These are phyloP conservation scores for Shargacucullia verbasci DNA, from an alignment of 2,888 invertebrate species.

Conservation along the genomic window DNA sequence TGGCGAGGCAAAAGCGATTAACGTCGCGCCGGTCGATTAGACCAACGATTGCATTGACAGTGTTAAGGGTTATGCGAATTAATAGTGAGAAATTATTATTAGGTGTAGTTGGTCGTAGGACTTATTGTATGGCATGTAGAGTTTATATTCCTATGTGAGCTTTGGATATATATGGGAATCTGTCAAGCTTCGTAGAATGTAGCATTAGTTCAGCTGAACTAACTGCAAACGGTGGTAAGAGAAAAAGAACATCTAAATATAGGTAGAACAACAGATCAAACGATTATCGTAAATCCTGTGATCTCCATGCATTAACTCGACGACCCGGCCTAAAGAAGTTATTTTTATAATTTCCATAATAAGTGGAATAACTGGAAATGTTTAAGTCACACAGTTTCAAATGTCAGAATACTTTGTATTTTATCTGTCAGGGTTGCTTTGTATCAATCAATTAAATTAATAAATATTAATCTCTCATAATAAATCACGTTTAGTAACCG, in stretches of 20 bases:
- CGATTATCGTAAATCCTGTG: no score
- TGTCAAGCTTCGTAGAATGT: no score
- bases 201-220: no score
- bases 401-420: slow-evolving; percentile 4
- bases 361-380: slow-evolving; percentile 5
- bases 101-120: not conserved
- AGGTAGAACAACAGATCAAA: no score
- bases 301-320: no score
- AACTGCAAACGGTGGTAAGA: no score
- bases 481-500: slow-evolving; percentile 34
- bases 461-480: slow-evolving; percentile 36
- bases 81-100: not conserved
- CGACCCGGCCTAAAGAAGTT: no score
- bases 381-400: not conserved
- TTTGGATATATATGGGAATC: no score
- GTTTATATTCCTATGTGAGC: no score
- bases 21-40: slow-evolving; percentile 27
- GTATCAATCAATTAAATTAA: slow-evolving; percentile 35
- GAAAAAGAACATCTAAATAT: no score
- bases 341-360: no score
- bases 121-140: no score
- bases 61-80: slow-evolving; percentile 25
- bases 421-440: slow-evolving; percentile 19
- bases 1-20: slow-evolving; percentile 33
- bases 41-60: slow-evolving; percentile 17